Conservation (phyloP, 2,113 vertebrate genomes). For the Grammomys dolichurus region DNA sequence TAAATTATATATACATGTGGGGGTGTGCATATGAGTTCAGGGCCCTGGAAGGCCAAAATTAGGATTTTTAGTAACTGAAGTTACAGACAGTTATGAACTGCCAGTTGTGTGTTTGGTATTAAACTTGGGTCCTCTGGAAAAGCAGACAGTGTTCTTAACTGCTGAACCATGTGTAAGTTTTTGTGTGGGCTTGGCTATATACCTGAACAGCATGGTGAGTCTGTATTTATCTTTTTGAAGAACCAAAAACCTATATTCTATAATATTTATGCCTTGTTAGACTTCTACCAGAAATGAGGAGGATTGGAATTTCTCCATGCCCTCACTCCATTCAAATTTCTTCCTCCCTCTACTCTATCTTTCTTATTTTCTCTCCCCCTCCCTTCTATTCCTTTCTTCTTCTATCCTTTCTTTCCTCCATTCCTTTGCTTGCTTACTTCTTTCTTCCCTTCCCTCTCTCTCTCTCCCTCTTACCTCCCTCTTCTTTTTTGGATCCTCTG, state of each 20-base stretch:
- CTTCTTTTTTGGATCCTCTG: neutral
- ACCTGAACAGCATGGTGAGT: neutral
- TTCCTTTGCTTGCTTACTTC: too few species aligned
- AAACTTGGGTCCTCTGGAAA: neutral
- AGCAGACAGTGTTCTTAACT: neutral
- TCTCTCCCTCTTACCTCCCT: neutral
- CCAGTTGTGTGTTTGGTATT: neutral
- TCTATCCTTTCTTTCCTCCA: too few species aligned
- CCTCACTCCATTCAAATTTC: neutral
- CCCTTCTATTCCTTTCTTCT: too few species aligned
- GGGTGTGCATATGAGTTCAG: neutral
- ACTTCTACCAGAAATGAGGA: neutral
- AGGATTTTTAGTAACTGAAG: neutral
- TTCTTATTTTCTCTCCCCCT: neutral
- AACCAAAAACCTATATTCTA: neutral
- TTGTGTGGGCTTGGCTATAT: neutral
- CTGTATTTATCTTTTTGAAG: neutral
- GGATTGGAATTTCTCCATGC: neutral
- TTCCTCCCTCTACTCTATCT: neutral
- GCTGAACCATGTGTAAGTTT: neutral
- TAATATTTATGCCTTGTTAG: neutral
- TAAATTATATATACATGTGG: neutral
- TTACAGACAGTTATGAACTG: neutral
- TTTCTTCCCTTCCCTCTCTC: too few species aligned
- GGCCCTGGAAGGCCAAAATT: neutral